Evolutionary conservation across 1,140 invertebrate species (phyloP).

Genomic region (Ridgeia piscesae): DNA sequence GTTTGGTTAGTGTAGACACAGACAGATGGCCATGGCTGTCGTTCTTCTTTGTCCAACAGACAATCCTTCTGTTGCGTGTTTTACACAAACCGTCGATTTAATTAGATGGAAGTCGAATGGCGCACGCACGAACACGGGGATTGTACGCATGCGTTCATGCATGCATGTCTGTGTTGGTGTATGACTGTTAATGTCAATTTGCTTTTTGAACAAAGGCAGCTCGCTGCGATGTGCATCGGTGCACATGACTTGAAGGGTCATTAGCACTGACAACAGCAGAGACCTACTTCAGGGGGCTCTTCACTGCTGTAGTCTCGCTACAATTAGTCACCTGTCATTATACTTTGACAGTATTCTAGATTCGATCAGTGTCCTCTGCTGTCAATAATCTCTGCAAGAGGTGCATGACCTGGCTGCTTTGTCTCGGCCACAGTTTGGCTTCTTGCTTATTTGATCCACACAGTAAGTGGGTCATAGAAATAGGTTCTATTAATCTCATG

Average conservation of each 20-base stretch:
- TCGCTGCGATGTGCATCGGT: background rate
- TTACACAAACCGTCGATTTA: background rate
- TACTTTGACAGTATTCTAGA: background rate
- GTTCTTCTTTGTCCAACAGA: background rate
- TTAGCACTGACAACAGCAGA: background rate
- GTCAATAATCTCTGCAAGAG: background rate
- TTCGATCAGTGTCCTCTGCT: background rate
- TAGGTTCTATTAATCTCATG: background rate
- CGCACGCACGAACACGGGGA: background rate
- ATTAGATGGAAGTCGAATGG: background rate
- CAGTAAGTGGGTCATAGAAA: background rate
- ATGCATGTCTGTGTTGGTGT: background rate
- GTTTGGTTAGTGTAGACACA: background rate
- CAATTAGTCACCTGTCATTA: background rate
- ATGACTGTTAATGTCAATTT: background rate
- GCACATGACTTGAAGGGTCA: background rate
- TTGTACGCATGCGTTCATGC: background rate
- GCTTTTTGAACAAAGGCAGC: background rate
- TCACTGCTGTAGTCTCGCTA: background rate
- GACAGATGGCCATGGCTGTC: background rate
- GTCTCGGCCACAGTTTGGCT: background rate
- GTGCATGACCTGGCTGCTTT: background rate
- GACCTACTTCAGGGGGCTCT: too few species aligned
- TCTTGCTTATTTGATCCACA: background rate
- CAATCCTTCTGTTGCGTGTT: background rate